A percentile compares a stretch with the other conserved stretches of the same genome.
phyloP scores from a whole-genome alignment of 2,888 invertebrate genomes.

The Caenorhabditis panamensis region DNA sequence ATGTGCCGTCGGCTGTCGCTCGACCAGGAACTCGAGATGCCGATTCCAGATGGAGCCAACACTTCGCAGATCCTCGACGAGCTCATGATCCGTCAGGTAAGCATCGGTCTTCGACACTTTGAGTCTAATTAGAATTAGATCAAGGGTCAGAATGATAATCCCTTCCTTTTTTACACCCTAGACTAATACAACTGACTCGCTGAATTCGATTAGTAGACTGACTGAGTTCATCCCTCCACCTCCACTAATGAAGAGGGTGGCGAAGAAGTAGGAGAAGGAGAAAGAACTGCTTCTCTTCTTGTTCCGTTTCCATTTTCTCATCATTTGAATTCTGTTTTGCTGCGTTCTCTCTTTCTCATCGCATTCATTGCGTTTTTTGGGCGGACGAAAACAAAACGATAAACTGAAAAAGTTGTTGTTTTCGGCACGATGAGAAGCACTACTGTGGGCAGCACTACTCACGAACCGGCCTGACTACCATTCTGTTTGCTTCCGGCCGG shows the following conservation, averaged over 20 bases:
- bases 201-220: conserved; percentile 20
- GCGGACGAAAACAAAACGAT: conserved; percentile 36
- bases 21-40: conserved; percentile 76
- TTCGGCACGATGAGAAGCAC: neutral
- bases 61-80: conserved; percentile 79
- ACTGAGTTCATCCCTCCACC: neutral
- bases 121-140: neutral
- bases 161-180: neutral
- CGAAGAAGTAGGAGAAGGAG: too few relatives aligned
- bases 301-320: conserved; percentile 22
- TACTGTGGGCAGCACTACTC: neutral
- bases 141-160: neutral
- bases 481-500: neutral
- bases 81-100: conserved; percentile 79
- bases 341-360: neutral
- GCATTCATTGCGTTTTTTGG: conserved; percentile 8
- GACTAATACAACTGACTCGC: neutral
- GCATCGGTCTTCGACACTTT: neutral
- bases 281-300: too few relatives aligned
- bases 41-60: conserved; percentile 79
- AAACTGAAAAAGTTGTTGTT: conserved; percentile 33
- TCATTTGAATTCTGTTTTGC: conserved; percentile 39
- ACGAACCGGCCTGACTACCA: neutral
- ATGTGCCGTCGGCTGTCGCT: conserved; percentile 82
- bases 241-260: conserved; percentile 6